Evolutionary conservation across 2,888 invertebrate genomes (phyloP), one percentile per base, ranked within the genome.

Genomic region (Trisateles emortualis): DNA sequence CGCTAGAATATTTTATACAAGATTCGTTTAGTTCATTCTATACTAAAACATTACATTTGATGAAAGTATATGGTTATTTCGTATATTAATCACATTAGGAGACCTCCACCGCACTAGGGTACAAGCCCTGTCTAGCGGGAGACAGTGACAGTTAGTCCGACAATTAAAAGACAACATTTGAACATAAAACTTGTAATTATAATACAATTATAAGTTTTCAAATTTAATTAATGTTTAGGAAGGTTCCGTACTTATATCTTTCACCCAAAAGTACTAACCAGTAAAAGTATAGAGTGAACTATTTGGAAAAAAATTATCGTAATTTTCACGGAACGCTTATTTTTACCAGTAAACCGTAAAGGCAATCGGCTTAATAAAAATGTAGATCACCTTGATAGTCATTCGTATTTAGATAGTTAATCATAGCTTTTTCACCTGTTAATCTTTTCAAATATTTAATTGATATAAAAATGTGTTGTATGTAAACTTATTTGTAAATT

Each of bases 351-450:
- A 48, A 41, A 44, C 26, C 38, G 17, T 51, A 58, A 42, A 42
- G 39, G 46, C 46, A 47, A 47, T 51, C 51, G 22, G 38, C 46
- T 58, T 47, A 13, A 26, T 40, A 44, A 47, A 38, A 56, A 43
- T 40, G 50, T 43, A 44, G 48, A 54, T 66, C 57, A 64, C 50
- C 38, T 57, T 62, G 42, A 42, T 63, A 61, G 64, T 51, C 42
- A 63, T 66, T 52, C 64, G 60, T 68, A 70, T 63, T 64, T 64
- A 61, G 38, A 50, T 65, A 74, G 59, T 45, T 40, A 52, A 39
- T 36, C 46, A 49, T 65, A 60, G 58, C 46, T 24, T 62, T 63
- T 60, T 58, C 66, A 63, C 65, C 56, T 59, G 72, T 72, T 72
- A 60, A 52, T 53, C 42, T 51, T 59, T 62, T 55, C 53, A 62